phyloP scores from a whole-genome alignment of 2,888 invertebrate species.

The Volucella zonaria region DNA sequence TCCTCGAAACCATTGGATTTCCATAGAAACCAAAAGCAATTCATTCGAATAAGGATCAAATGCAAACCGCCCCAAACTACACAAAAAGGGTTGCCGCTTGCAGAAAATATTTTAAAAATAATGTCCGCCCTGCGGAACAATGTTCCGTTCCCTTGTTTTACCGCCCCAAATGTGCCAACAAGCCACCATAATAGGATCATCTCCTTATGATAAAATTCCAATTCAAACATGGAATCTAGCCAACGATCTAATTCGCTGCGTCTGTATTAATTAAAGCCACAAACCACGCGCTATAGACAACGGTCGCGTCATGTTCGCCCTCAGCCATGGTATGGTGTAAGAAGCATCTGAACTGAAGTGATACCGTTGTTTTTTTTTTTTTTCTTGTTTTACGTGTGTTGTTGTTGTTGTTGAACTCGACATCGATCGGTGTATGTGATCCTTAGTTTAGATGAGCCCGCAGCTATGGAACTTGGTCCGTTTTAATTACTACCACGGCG shows the following conservation, averaged over 20 bases:
- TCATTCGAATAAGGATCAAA: slow-evolving; percentile 35
- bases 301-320: slow-evolving; percentile 57
- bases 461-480: slow-evolving; percentile 71
- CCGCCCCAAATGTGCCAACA: slow-evolving; percentile 32
- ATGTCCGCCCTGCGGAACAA: slow-evolving; percentile 64
- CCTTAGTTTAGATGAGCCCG: slow-evolving; percentile 56
- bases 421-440: slow-evolving; percentile 45
- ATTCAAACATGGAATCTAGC: slow-evolving; percentile 65
- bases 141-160: slow-evolving; percentile 40
- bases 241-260: slow-evolving; percentile 59
- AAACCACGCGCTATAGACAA: slow-evolving; percentile 56
- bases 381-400: background rate
- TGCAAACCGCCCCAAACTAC: slow-evolving; percentile 55
- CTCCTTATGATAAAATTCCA: slow-evolving; percentile 68
- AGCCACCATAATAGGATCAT: slow-evolving; percentile 45
- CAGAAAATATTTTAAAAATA: slow-evolving; percentile 48
- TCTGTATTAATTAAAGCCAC: slow-evolving; percentile 68
- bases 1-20: slow-evolving; percentile 61
- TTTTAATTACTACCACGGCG: slow-evolving; percentile 64
- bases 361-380: slow-evolving; percentile 34
- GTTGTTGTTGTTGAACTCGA: background rate
- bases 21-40: slow-evolving; percentile 51
- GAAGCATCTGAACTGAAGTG: slow-evolving; percentile 49
- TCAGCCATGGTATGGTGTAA: slow-evolving; percentile 38
- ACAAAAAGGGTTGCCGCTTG: slow-evolving; percentile 66